A percentile compares a stretch with the other conserved stretches of the same genome.
Evolutionary conservation across 2,888 invertebrate species (phyloP).

Genomic region (Synergus itoensis): DNA sequence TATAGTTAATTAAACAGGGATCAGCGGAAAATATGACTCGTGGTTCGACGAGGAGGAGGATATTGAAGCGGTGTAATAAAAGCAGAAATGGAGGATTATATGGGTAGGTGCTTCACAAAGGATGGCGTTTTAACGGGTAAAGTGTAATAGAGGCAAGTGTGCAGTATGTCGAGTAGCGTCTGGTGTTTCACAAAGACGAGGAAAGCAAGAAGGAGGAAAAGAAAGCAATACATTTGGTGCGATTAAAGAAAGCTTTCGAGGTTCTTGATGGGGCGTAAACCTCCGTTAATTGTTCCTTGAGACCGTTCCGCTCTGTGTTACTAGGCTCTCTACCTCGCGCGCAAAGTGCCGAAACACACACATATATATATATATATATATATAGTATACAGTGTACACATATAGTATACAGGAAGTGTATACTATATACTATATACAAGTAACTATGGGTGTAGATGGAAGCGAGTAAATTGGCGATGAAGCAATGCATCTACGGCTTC

Average conservation of each 20-base stretch:
- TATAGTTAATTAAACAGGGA: conserved; percentile 1
- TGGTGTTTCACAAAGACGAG: conserved; percentile 11
- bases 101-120: conserved; percentile 34
- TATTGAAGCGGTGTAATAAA: conserved; percentile 28
- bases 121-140: conserved; percentile 39
- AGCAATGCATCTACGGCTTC: conserved; percentile 36
- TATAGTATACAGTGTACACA: too few relatives aligned
- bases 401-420: too few relatives aligned
- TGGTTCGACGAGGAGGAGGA: conserved; percentile 27
- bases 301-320: conserved; percentile 26
- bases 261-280: conserved; percentile 57
- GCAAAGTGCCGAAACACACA: conserved; percentile 30
- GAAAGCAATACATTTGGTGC: conserved; percentile 59
- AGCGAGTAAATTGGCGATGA: conserved; percentile 11
- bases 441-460: not conserved
- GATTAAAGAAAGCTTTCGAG: conserved; percentile 59
- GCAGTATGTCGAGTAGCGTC: conserved; percentile 27
- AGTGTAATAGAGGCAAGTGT: conserved; percentile 32
- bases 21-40: not conserved
- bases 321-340: conserved; percentile 32
- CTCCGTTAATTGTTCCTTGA: conserved; percentile 54
- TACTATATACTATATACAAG: not conserved
- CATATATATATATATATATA: not conserved
- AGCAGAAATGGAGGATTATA: conserved; percentile 30
- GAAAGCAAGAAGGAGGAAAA: conserved; percentile 43